Percentiles rank a stretch among this genome's conserved stretches.
These are phyloP conservation scores for Scophthalmus maximus DNA, from an alignment of 2,113 vertebrate species.

Conservation along the genomic window DNA sequence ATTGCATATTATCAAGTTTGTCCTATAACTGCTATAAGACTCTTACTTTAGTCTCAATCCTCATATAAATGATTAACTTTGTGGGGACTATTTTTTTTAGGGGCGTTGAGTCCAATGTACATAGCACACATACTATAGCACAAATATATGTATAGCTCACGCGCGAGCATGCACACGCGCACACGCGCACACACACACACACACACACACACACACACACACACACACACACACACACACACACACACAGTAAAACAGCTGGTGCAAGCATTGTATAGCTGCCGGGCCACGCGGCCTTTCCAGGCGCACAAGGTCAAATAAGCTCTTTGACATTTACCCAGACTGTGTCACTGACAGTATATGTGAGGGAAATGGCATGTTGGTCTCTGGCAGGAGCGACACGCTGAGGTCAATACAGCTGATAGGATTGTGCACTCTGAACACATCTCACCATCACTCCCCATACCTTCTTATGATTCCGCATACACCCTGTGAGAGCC, in stretches of 20 bases:
- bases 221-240: constrained; percentile 1
- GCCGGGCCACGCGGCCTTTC: constrained; percentile 35
- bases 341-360: constrained; percentile 25
- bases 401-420: constrained; percentile 23
- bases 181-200: too few relatives aligned
- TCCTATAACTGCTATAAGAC: not conserved
- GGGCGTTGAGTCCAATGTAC: not conserved
- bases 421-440: constrained; percentile 6
- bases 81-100: too few relatives aligned
- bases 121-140: too few relatives aligned
- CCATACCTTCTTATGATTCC: not conserved
- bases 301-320: constrained; percentile 50
- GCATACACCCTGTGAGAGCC: too few relatives aligned
- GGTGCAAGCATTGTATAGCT: constrained; percentile 25
- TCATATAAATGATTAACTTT: too few relatives aligned
- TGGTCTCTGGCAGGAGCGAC: constrained; percentile 17
- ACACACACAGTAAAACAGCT: constrained; percentile 47
- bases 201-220: too few relatives aligned
- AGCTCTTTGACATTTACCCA: constrained; percentile 51
- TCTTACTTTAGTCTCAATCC: too few relatives aligned
- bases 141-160: too few relatives aligned
- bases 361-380: not conserved
- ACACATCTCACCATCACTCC: constrained; percentile 3
- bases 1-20: not conserved
- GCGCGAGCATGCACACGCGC: too few relatives aligned